Conservation (phyloP, 2,797 vertebrate genomes). For the Pelobates cultripes region DNA sequence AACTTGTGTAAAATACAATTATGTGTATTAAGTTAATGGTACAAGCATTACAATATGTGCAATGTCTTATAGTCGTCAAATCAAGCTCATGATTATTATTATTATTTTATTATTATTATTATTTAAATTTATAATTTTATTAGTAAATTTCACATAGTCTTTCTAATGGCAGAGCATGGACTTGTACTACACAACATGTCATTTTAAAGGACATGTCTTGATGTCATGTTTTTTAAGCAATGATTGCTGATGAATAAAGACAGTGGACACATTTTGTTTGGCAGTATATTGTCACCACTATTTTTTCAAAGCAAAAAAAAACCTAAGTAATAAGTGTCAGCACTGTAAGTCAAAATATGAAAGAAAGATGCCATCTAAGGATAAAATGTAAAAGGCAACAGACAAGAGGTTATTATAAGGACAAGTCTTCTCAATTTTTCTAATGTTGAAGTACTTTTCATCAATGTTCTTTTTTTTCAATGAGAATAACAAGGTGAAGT, state of each 20-base stretch:
- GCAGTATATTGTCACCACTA: slow-evolving; percentile 35
- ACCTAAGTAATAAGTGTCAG: not conserved
- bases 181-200: no score
- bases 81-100: no score
- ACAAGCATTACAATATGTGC: no score
- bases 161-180: no score
- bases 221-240: no score
- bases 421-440: not conserved
- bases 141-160: no score
- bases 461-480: not conserved
- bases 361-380: slow-evolving; percentile 2
- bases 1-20: no score
- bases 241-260: slow-evolving; percentile 19
- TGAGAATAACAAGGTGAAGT: not conserved
- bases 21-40: no score
- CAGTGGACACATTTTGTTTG: not conserved
- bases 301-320: slow-evolving; percentile 26
- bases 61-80: no score
- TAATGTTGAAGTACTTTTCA: not conserved
- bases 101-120: no score
- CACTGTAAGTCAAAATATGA: not conserved
- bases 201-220: no score
- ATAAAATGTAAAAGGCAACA: not conserved
- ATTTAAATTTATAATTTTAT: no score
- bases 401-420: not conserved